Base-by-base conservation (phyloP, 1,140 invertebrate genomes). In the Carposina sasakii region DNA sequence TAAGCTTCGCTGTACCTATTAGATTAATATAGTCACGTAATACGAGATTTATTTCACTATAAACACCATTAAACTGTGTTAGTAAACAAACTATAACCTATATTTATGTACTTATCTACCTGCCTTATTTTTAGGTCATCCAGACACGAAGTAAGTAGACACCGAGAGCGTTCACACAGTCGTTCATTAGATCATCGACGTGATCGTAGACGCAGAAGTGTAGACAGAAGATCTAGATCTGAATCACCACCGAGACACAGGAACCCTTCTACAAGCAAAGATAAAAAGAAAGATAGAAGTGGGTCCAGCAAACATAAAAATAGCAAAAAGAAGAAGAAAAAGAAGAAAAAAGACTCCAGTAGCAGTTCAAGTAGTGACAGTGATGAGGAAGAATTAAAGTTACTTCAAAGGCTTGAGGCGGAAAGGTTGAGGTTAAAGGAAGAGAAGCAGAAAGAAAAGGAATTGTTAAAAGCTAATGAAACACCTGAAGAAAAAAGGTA, bases 401-500 rank as follows among this genome's bases (percentile, higher is more conserved):
- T 95, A 10, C 67, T 95, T 33, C 86, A 92, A 58, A 89, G 91
- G 51, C 67, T 96, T 8, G 89, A 95, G 63, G 88, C 91, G 12
- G 91, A 94, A 63, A 79, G 93, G 13, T 52, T 90, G 9, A 86
- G 89, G 43, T 83, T 90, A 44, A 73, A 89, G 12, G 88, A 92
- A 45, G 91, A 94, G 40, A 89, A 87, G 23, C 90, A 89, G 51
- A 89, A 88, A 5, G 86, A 92, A 57, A 98, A 98, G 65, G 94
- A 97, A 59, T 48, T 92, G 24, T 71, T 93, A 60, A 99, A 99
- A 86, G 90, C 93, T 0, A 91, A 91, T 33, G 98, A 99, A 88
- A 98, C 97, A 1, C 94, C 96, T 1, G 97, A 98, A 78, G 96
- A 99, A 69, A 99, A 98, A 73, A 84, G 82, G 82, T 85, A 58